phyloP scores from a whole-genome alignment of 2,888 invertebrate species.

The Epinotia ramella region DNA sequence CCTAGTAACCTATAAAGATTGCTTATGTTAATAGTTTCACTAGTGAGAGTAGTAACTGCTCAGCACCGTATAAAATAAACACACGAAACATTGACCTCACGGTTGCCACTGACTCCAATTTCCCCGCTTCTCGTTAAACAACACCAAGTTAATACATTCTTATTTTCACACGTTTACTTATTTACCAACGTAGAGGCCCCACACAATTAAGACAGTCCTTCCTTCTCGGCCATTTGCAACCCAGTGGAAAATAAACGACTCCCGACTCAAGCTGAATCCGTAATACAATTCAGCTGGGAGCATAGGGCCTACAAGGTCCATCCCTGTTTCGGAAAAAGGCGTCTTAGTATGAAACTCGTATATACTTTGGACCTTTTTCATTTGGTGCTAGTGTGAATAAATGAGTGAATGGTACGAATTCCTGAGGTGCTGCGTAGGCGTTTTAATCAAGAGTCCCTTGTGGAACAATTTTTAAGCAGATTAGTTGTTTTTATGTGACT shows the following conservation, averaged over 20 bases:
- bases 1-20: too few relatives aligned
- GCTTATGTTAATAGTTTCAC: too few relatives aligned
- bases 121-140: not conserved
- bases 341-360: not conserved
- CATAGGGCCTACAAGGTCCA: conserved; percentile 10
- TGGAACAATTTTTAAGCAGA: conserved; percentile 24
- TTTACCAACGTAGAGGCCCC: conserved; percentile 7
- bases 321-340: not conserved
- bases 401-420: conserved; percentile 18
- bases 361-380: not conserved
- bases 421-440: conserved; percentile 20
- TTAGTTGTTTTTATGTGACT: conserved; percentile 11
- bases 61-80: not conserved
- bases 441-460: conserved; percentile 30
- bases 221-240: conserved; percentile 14
- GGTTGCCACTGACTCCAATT: not conserved
- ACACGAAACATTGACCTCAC: too few relatives aligned
- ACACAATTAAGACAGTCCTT: conserved; percentile 31
- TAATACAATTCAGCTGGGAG: conserved; percentile 26
- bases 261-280: conserved; percentile 17
- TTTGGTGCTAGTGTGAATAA: not conserved
- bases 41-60: too few relatives aligned
- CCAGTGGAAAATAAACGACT: conserved; percentile 22
- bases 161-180: conserved; percentile 23
- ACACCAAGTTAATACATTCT: conserved; percentile 4